Evolutionary conservation across 2,888 invertebrate genomes (phyloP).

Genomic region (Ischnura elegans): DNA sequence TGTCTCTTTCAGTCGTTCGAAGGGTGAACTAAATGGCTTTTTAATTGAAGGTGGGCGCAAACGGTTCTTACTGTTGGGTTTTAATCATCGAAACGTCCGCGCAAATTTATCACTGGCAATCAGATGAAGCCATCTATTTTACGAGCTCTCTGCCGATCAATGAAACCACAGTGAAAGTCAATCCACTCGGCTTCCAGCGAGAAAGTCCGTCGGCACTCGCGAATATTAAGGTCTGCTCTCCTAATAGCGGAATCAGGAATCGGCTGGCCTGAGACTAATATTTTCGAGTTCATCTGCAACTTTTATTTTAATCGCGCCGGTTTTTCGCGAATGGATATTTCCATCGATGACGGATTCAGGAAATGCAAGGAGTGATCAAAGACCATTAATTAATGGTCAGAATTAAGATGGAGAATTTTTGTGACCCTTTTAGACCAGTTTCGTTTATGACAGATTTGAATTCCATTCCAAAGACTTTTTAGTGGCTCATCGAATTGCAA

Average conservation of each 20-base stretch:
- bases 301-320: background rate
- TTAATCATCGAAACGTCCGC: conserved; percentile 6
- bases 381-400: background rate
- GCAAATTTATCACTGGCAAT: background rate
- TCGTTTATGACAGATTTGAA: background rate
- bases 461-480: background rate
- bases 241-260: background rate
- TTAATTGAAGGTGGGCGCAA: conserved; percentile 8
- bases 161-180: conserved; percentile 30
- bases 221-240: background rate
- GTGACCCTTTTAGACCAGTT: background rate
- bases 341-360: background rate
- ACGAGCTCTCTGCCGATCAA: background rate
- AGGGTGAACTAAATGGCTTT: background rate
- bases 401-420: background rate
- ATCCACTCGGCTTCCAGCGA: background rate
- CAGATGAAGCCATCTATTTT: conserved; percentile 15
- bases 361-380: background rate
- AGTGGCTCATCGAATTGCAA: background rate
- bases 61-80: background rate
- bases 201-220: background rate
- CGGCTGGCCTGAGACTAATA: background rate
- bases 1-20: background rate
- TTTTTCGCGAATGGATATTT: background rate
- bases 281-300: background rate